Evolutionary conservation across 2,888 invertebrate genomes (phyloP).

Genomic region (Odontocolon sp.): DNA sequence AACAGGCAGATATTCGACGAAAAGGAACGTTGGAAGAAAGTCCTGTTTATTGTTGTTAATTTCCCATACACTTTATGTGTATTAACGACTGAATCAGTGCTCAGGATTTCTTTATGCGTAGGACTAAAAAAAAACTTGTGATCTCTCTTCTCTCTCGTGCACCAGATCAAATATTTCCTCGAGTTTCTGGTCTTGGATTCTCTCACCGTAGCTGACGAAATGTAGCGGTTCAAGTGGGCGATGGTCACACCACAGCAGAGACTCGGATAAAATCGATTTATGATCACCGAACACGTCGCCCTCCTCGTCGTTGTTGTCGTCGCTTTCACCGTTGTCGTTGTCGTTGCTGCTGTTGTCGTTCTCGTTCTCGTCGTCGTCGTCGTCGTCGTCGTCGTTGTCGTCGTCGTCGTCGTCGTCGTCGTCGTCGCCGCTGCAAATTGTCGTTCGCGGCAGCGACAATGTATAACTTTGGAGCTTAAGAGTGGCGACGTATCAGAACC

Average conservation of each 20-base stretch:
- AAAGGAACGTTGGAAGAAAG: too few relatives aligned
- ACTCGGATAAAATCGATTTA: conserved; percentile 3
- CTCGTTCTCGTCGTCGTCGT: conserved; percentile 2
- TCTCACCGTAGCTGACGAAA: not conserved
- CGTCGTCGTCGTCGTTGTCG: conserved; percentile 22
- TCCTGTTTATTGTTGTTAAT: too few relatives aligned
- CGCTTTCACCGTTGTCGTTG: conserved; percentile 13
- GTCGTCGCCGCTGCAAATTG: not conserved
- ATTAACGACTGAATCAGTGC: too few relatives aligned
- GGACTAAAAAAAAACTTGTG: too few relatives aligned
- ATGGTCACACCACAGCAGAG: conserved; percentile 1
- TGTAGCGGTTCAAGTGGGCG: not conserved
- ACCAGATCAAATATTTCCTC: too few relatives aligned
- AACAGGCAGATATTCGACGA: too few relatives aligned
- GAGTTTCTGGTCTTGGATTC: conserved; percentile 3
- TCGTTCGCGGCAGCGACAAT: not conserved
- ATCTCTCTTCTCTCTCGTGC: not conserved
- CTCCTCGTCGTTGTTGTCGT: not conserved
- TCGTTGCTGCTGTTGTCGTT: not conserved
- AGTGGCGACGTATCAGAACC: conserved; percentile 1
- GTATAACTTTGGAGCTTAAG: not conserved
- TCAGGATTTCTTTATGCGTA: too few relatives aligned
- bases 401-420: conserved; percentile 37
- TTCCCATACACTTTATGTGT: too few relatives aligned
- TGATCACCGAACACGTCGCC: conserved; percentile 1